A percentile compares a stretch with the other conserved stretches of the same genome.
These are phyloP conservation scores for Porites lobata DNA, from an alignment of 92 coral and sea anemone species.

Conservation along the genomic window DNA sequence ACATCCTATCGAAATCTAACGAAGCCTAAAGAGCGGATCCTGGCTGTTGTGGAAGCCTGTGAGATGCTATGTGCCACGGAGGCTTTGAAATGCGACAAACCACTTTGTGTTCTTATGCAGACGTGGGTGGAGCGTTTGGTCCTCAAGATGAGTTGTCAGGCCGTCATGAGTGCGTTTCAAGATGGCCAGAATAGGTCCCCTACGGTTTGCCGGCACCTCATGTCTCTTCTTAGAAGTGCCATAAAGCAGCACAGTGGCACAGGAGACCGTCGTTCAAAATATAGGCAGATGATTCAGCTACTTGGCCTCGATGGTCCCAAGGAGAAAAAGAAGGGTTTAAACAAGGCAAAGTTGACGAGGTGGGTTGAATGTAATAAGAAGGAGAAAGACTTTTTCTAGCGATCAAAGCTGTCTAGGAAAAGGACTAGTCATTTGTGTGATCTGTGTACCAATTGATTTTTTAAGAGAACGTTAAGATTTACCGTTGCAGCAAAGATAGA, in stretches of 20 bases:
- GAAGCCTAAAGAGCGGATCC: slow-evolving; percentile 5
- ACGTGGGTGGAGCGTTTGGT: slow-evolving; percentile 13
- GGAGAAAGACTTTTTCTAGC: too few relatives aligned
- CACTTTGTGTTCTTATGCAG: slow-evolving; percentile 19
- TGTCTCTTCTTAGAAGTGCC: not conserved
- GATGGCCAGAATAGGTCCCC: slow-evolving; percentile 6
- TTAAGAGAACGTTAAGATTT: too few relatives aligned
- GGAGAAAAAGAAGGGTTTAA: not conserved
- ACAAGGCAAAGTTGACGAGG: slow-evolving; percentile 5
- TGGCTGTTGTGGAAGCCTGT: slow-evolving; percentile 14
- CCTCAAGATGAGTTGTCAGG: not conserved
- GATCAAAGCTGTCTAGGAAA: not conserved
- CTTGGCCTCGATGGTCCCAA: slow-evolving; percentile 3
- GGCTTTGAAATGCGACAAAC: not conserved
- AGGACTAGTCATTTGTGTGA: not conserved
- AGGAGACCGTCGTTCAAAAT: slow-evolving; percentile 29
- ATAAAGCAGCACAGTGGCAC: not conserved
- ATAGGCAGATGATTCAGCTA: slow-evolving; percentile 22
- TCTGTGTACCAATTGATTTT: too few relatives aligned
- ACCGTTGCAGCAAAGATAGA: too few relatives aligned
- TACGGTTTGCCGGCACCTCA: not conserved
- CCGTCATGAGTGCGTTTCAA: slow-evolving; percentile 19
- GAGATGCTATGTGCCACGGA: not conserved
- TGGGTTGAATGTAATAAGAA: not conserved
- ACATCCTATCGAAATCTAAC: not conserved